Evolutionary conservation across 2,113 vertebrate species (phyloP).

Genomic region (Mastomys natalensis): DNA sequence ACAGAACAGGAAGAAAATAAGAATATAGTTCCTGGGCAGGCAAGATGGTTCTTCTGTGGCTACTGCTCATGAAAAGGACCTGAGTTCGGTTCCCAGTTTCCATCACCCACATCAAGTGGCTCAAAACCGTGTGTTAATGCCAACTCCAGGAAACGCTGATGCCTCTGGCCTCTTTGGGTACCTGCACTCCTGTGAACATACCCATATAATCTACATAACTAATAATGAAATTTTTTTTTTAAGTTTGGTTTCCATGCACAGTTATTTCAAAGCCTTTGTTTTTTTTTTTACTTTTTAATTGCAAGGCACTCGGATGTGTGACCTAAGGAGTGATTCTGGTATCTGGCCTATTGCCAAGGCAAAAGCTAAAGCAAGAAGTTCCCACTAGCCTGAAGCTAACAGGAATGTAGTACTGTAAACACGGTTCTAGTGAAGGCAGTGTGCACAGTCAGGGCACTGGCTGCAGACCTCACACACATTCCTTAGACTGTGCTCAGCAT

Average conservation of each 20-base stretch:
- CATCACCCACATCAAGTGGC: neutral
- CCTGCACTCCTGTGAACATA: neutral
- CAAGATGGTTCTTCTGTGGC: neutral
- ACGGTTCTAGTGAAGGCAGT: neutral
- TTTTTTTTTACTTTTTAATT: neutral
- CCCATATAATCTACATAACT: neutral
- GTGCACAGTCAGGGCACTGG: conserved; percentile 30
- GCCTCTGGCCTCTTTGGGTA: neutral
- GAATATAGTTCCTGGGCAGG: neutral
- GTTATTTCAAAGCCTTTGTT: neutral
- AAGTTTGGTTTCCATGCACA: neutral
- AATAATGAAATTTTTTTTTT: too few species aligned
- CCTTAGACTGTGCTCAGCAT: neutral
- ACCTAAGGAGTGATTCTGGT: neutral
- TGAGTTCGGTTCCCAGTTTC: neutral
- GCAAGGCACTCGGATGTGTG: neutral
- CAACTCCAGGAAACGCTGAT: neutral
- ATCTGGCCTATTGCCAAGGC: neutral
- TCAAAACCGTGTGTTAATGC: neutral
- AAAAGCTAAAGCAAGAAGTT: neutral
- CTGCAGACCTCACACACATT: conserved; percentile 20
- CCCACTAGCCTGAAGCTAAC: neutral
- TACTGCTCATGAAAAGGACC: neutral
- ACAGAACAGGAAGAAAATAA: conserved; percentile 44
- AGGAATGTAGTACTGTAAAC: neutral